Evolutionary conservation across 2,797 vertebrate genomes (phyloP).

Genomic region (Mallotus villosus): DNA sequence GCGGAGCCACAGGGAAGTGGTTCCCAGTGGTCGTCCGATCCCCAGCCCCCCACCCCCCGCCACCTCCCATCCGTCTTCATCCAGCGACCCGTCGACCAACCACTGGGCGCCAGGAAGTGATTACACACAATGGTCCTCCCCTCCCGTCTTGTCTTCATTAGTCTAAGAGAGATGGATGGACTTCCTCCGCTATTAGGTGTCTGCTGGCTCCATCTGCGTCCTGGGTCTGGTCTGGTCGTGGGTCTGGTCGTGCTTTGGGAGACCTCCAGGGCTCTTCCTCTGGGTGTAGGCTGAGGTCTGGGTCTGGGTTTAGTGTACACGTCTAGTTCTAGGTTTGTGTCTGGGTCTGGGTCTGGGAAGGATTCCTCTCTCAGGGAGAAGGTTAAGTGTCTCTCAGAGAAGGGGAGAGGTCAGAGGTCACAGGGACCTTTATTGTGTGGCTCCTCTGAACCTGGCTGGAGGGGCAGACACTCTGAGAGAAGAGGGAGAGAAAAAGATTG

Average conservation of each 20-base stretch:
- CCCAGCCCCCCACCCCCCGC: not conserved
- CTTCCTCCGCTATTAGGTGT: slow-evolving; percentile 57
- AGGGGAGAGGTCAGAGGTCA: slow-evolving; percentile 4
- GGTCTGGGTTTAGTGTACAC: not conserved
- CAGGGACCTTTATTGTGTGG: not conserved
- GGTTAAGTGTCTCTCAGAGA: slow-evolving; percentile 2
- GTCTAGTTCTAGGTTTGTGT: too few relatives aligned
- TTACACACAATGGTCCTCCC: slow-evolving; percentile 48
- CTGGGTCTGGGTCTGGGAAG: too few relatives aligned
- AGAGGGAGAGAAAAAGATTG: too few relatives aligned
- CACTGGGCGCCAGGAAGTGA: slow-evolving; percentile 61
- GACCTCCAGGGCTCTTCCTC: too few relatives aligned
- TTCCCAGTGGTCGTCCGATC: not conserved
- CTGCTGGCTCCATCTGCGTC: slow-evolving; percentile 1
- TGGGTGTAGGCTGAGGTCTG: not conserved
- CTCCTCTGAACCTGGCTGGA: not conserved
- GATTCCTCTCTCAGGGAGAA: slow-evolving; percentile 17
- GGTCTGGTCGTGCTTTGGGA: not conserved
- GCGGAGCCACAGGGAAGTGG: not conserved
- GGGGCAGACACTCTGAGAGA: not conserved
- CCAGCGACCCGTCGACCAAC: not conserved
- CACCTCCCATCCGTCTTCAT: slow-evolving; percentile 1
- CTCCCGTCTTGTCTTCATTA: slow-evolving; percentile 47
- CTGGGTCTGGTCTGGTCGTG: not conserved
- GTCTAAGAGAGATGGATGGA: slow-evolving; percentile 60